Percentiles rank a stretch among this genome's conserved stretches.
phyloP scores from a whole-genome alignment of 2,888 invertebrate genomes.

The Pristionchus arcanus region DNA sequence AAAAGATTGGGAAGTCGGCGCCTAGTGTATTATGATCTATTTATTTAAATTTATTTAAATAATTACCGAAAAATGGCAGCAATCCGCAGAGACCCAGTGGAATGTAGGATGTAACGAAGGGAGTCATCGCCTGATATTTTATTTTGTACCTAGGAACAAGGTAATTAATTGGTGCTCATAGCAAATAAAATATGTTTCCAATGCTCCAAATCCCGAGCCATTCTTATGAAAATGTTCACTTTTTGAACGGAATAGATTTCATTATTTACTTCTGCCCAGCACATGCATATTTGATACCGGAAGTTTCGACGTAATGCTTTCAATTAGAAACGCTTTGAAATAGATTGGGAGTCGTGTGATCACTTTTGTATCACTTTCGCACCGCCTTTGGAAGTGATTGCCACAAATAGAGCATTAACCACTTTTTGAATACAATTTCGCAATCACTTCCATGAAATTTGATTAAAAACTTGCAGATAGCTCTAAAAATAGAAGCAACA shows the following conservation, averaged over 20 bases:
- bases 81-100: neutral
- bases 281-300: neutral
- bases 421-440: too few relatives aligned
- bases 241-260: neutral
- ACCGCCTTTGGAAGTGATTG: neutral
- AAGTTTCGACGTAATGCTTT: neutral
- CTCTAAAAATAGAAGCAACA: neutral
- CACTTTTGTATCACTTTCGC: neutral
- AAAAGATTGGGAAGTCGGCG: neutral
- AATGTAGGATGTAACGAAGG: neutral
- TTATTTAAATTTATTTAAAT: neutral
- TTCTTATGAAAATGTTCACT: neutral
- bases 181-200: too few relatives aligned
- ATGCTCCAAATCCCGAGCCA: neutral
- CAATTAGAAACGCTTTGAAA: neutral
- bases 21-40: neutral
- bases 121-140: neutral
- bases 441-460: too few relatives aligned
- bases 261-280: neutral
- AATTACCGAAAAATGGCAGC: neutral
- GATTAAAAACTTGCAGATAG: neutral
- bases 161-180: too few relatives aligned
- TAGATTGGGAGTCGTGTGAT: neutral
- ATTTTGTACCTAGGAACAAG: too few relatives aligned
- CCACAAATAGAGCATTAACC: too few relatives aligned